A percentile compares a stretch with the other conserved stretches of the same genome.
Conservation (phyloP, 2,797 vertebrate species). For the Hipposideros larvatus region DNA sequence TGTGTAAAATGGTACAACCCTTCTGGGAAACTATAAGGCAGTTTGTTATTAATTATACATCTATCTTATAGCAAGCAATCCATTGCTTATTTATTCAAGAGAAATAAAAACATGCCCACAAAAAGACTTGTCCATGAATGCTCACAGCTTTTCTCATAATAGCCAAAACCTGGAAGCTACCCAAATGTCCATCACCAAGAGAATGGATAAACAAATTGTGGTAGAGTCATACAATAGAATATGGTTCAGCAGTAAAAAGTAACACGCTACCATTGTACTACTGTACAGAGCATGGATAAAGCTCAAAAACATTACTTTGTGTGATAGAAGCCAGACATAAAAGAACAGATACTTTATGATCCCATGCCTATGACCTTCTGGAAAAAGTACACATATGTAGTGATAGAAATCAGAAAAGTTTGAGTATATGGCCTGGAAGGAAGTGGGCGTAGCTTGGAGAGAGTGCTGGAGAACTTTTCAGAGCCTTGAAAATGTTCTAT, state of each 20-base stretch:
- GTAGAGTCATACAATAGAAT: not conserved
- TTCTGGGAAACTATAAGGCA: not conserved
- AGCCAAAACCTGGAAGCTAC: not conserved
- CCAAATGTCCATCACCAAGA: not conserved
- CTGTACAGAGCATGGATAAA: not conserved
- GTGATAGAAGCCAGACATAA: not conserved
- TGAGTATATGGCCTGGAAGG: not conserved
- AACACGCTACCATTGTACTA: not conserved
- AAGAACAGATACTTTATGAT: not conserved
- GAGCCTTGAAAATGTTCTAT: not conserved
- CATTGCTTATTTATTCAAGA: not conserved
- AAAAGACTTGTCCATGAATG: not conserved
- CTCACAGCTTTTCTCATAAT: not conserved
- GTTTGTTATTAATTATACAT: not conserved
- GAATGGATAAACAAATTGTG: not conserved
- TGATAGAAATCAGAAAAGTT: not conserved
- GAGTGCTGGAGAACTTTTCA: not conserved
- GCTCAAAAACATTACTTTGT: not conserved
- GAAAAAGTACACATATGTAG: not conserved
- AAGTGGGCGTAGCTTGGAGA: not conserved
- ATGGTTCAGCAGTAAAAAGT: not conserved
- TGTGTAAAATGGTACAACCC: not conserved
- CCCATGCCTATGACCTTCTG: not conserved
- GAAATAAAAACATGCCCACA: not conserved
- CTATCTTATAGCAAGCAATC: not conserved